Evolutionary conservation across 2,797 vertebrate species (phyloP).

Genomic region (Todus mexicanus): DNA sequence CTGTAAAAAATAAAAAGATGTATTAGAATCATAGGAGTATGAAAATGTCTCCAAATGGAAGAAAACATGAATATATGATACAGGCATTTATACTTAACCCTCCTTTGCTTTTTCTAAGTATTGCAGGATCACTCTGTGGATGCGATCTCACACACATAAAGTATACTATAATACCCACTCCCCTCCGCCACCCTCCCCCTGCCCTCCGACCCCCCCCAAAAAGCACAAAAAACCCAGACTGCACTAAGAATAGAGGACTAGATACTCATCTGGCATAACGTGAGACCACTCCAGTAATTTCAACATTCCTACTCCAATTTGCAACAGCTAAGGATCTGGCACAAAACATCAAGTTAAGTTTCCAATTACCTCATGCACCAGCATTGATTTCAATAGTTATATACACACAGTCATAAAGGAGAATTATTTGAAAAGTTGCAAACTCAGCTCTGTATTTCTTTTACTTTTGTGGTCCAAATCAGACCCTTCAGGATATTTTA

Average conservation of each 20-base stretch:
- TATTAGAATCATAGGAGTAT: not conserved
- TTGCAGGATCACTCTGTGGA: not conserved
- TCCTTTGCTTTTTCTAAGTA: not conserved
- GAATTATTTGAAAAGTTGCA: constrained; percentile 57
- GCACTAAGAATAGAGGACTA: constrained; percentile 50
- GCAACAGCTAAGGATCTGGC: constrained; percentile 50
- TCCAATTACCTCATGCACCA: constrained; percentile 61
- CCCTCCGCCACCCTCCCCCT: not conserved
- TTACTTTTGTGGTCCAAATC: constrained; percentile 47
- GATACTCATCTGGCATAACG: constrained; percentile 37
- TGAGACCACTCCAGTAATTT: constrained; percentile 49
- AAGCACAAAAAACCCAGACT: not conserved
- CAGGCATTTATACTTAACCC: not conserved
- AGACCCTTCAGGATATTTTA: constrained; percentile 36
- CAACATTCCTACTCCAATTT: constrained; percentile 54
- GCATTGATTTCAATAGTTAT: constrained; percentile 53
- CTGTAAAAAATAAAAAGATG: not conserved
- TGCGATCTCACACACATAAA: not conserved
- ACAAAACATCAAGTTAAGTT: constrained; percentile 47
- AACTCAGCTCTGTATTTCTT: constrained; percentile 44
- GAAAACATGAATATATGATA: not conserved
- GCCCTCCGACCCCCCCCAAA: no score
- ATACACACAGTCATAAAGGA: constrained; percentile 1
- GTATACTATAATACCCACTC: not conserved
- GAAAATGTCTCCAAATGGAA: not conserved